Conservation (phyloP, 2,797 vertebrate species). For the Lepus oiostolus region DNA sequence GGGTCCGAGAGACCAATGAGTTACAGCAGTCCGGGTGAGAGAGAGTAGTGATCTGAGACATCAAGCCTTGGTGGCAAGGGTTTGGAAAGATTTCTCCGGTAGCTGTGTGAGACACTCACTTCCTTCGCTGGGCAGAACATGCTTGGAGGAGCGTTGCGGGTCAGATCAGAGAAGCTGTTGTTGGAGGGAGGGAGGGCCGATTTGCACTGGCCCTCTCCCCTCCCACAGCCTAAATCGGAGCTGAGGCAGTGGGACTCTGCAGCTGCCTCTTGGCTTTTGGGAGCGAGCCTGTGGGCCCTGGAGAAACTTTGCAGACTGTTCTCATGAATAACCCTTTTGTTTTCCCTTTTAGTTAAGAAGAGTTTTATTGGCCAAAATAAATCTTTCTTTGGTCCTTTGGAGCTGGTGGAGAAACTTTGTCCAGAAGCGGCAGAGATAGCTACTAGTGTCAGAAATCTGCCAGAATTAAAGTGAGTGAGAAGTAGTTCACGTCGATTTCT, state of each 20-base stretch:
- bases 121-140: background rate
- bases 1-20: background rate
- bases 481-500: slow-evolving; percentile 1
- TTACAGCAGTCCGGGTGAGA: background rate
- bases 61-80: background rate
- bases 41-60: background rate
- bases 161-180: background rate
- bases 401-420: slow-evolving; percentile 97
- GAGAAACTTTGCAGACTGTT: slow-evolving; percentile 40
- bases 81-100: background rate
- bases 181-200: background rate
- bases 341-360: slow-evolving; percentile 93
- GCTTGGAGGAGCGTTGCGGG: background rate
- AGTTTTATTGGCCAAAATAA: slow-evolving; percentile 97
- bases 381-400: slow-evolving; percentile 98
- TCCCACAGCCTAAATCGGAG: background rate
- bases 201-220: background rate
- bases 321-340: slow-evolving; percentile 74
- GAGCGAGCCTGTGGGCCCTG: background rate
- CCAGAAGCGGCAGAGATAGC: slow-evolving; percentile 96
- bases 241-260: background rate
- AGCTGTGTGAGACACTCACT: background rate
- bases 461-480: slow-evolving; percentile 95
- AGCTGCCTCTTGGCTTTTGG: background rate
- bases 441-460: slow-evolving; percentile 97